These are phyloP conservation scores for Microcebus tavaratra DNA, from an alignment of 2,113 vertebrate species.

Conservation along the genomic window DNA sequence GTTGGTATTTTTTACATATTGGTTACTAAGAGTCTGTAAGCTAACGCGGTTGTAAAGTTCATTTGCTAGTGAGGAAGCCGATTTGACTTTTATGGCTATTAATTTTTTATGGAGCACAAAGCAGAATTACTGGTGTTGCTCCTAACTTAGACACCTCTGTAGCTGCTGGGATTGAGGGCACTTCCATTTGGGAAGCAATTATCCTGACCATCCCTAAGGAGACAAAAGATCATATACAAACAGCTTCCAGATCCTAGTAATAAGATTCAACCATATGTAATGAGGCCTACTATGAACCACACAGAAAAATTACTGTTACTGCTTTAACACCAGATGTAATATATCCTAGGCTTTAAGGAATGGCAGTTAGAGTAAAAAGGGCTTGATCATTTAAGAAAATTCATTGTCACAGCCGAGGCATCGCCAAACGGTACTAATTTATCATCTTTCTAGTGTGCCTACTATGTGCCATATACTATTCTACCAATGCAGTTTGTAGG, in stretches of 20 bases:
- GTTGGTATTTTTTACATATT: slow-evolving; percentile 78
- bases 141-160: slow-evolving; percentile 47
- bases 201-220: not conserved
- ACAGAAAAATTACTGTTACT: not conserved
- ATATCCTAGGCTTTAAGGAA: not conserved
- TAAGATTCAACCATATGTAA: not conserved
- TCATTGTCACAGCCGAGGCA: not conserved
- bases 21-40: slow-evolving; percentile 74
- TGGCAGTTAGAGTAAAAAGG: not conserved
- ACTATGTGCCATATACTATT: not conserved
- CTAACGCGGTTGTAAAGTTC: slow-evolving; percentile 73
- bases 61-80: slow-evolving; percentile 70
- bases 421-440: not conserved
- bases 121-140: slow-evolving; percentile 45
- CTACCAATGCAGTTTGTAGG: not conserved
- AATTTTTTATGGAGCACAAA: slow-evolving; percentile 71
- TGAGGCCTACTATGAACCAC: not conserved
- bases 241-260: not conserved
- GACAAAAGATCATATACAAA: not conserved
- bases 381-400: not conserved
- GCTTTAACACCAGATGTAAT: not conserved
- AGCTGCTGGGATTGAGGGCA: not conserved
- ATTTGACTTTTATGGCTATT: slow-evolving; percentile 76
- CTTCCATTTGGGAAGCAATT: slow-evolving; percentile 7
- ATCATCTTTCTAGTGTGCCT: not conserved